Evolutionary conservation across 2,113 vertebrate species (phyloP), one percentile per base, ranked within the genome.

Genomic region (Ctenodactylus gundi): DNA sequence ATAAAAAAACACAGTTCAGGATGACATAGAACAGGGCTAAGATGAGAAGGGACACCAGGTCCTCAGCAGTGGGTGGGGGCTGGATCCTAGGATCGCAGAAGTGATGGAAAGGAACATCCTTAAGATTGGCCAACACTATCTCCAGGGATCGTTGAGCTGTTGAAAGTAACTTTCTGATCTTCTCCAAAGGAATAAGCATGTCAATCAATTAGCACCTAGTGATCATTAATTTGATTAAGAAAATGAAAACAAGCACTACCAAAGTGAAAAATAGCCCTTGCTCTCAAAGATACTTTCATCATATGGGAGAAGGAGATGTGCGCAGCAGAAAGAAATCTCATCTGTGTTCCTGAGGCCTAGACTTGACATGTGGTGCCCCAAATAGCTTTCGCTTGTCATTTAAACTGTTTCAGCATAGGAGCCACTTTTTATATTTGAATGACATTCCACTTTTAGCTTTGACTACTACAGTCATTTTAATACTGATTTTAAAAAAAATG

Each of bases 51-150:
- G n/a, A n/a, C n/a, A n/a, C n/a, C n/a, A n/a, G n/a, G n/a, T n/a
- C n/a, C n/a, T n/a, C n/a, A n/a, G n/a, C n/a, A n/a, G n/a, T n/a
- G n/a, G n/a, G n/a, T n/a, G n/a, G n/a, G n/a, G 36, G 20, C 18
- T 6, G 10, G 20, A 68, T 53, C 11, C 29, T 29, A 36, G 1
- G 8, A 6, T 29, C 9, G 13, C 49, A 73, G 39, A 80, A 57
- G 34, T 7, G 10, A 4, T 36, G n/a, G 46, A 64, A 0, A 4
- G 34, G 70, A 18, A 23, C 21, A 1, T 29, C 1, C 17, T 53
- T 23, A 53, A 20, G 29, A 17, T 27, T n/a, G 39, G 51, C 34
- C 17, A 57, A 8, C 68, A 68, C 77, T 55, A 49, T 46, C 25
- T 6, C 25, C 13, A 4, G 10, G 77, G 44, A 27, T 46, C 7